phyloP scores from a whole-genome alignment of 2,797 vertebrate genomes.

The Falco berigora region DNA sequence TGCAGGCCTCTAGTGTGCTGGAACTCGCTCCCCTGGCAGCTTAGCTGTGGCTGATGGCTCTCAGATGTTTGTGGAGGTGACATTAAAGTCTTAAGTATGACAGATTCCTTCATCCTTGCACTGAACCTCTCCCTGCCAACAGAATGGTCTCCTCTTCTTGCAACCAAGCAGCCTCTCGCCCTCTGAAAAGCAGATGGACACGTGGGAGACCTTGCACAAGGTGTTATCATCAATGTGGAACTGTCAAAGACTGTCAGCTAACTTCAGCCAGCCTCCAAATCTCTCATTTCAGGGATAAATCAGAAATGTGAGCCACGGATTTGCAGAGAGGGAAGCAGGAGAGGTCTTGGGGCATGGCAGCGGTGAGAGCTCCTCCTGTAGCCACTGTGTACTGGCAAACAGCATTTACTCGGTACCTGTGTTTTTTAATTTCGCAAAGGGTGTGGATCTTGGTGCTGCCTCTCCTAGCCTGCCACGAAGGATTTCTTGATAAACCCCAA shows the following conservation, averaged over 20 bases:
- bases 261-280: neutral
- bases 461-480: neutral
- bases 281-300: neutral
- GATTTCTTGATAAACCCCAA: neutral
- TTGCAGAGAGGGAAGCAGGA: neutral
- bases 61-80: neutral
- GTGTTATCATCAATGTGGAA: accelerated
- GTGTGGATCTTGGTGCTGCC: neutral
- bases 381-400: neutral
- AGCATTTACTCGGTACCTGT: neutral
- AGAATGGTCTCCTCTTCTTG: neutral
- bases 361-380: neutral
- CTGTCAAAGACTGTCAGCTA: neutral
- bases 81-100: neutral
- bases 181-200: neutral
- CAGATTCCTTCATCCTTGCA: neutral
- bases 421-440: neutral
- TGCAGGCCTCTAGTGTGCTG: neutral
- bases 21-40: accelerated
- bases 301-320: neutral
- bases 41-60: neutral
- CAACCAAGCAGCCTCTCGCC: neutral
- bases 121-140: neutral
- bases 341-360: neutral
- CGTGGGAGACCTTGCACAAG: neutral